These are phyloP conservation scores for Cyphomyrmex costatus DNA, from an alignment of 1,140 invertebrate species.

Conservation along the genomic window DNA sequence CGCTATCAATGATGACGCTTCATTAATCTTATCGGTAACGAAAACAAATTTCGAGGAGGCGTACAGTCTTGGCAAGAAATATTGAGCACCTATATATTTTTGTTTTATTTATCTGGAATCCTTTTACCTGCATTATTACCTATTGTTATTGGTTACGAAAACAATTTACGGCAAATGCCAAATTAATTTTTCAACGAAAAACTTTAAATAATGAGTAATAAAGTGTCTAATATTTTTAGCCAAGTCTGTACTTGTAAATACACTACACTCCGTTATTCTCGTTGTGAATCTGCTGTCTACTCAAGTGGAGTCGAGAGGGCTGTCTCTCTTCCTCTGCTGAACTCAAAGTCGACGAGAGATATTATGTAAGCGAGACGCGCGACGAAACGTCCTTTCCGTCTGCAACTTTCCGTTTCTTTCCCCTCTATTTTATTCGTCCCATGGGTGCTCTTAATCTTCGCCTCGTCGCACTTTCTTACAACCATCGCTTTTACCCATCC, in stretches of 20 bases:
- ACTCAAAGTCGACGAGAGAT: constrained; percentile 34
- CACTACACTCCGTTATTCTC: constrained; percentile 23
- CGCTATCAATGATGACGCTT: not conserved
- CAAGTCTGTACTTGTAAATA: constrained; percentile 2
- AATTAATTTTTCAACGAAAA: too few relatives aligned
- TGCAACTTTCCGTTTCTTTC: constrained; percentile 25
- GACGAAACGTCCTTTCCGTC: constrained; percentile 40
- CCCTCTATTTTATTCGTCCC: constrained; percentile 49
- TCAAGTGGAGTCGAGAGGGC: constrained; percentile 25
- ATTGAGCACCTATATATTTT: too few relatives aligned
- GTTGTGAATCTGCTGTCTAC: constrained; percentile 18
- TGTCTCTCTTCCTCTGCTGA: constrained; percentile 3
- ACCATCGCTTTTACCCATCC: constrained; percentile 24
- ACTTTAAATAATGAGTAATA: too few relatives aligned
- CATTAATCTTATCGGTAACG: not conserved
- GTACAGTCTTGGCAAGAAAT: too few relatives aligned
- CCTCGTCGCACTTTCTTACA: constrained; percentile 46
- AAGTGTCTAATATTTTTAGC: too few relatives aligned
- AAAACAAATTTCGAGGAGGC: not conserved
- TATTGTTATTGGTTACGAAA: too few relatives aligned
- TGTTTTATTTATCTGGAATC: too few relatives aligned
- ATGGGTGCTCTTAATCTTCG: constrained; percentile 43
- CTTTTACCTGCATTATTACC: too few relatives aligned
- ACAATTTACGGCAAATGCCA: too few relatives aligned
- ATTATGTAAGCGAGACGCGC: constrained; percentile 54